Percentiles rank a stretch among this genome's conserved stretches.
These are phyloP conservation scores for Drosophila helvetica DNA, from an alignment of 2,888 invertebrate genomes.

Conservation along the genomic window DNA sequence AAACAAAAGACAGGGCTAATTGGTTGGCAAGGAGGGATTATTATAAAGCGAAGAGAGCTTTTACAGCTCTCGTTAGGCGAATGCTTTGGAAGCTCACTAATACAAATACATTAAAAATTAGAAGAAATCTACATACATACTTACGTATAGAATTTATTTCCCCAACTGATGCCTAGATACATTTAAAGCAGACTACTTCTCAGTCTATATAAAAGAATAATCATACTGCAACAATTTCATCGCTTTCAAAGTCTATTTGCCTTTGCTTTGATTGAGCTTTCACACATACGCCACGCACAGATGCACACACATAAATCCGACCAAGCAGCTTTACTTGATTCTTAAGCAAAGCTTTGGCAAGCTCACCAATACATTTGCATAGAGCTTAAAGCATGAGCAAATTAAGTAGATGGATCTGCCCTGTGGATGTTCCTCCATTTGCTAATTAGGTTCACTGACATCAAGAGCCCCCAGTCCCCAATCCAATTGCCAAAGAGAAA, in stretches of 20 bases:
- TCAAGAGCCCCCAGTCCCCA: not conserved
- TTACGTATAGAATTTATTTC: no score
- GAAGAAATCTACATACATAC: no score
- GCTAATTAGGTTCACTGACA: slow-evolving; percentile 31
- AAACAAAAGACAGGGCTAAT: slow-evolving; percentile 29
- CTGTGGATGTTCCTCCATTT: slow-evolving; percentile 11
- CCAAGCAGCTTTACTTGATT: not conserved
- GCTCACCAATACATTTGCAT: not conserved
- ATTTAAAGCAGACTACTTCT: no score
- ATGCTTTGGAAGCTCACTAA: not conserved
- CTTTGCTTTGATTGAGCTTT: not conserved
- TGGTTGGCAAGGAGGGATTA: not conserved
- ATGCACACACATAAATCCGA: slow-evolving; percentile 4
- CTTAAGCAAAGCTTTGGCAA: not conserved
- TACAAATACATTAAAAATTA: no score
- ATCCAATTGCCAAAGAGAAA: slow-evolving; percentile 14
- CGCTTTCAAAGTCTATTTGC: no score
- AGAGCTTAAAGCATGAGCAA: not conserved
- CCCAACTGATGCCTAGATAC: no score
- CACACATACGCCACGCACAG: slow-evolving; percentile 3
- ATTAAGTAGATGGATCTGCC: not conserved
- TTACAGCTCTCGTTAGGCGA: not conserved
- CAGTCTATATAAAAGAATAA: no score
- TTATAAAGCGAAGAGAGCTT: not conserved
- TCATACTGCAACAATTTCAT: no score